Evolutionary conservation across 2,888 invertebrate species (phyloP).

Genomic region (Venusia cambrica): DNA sequence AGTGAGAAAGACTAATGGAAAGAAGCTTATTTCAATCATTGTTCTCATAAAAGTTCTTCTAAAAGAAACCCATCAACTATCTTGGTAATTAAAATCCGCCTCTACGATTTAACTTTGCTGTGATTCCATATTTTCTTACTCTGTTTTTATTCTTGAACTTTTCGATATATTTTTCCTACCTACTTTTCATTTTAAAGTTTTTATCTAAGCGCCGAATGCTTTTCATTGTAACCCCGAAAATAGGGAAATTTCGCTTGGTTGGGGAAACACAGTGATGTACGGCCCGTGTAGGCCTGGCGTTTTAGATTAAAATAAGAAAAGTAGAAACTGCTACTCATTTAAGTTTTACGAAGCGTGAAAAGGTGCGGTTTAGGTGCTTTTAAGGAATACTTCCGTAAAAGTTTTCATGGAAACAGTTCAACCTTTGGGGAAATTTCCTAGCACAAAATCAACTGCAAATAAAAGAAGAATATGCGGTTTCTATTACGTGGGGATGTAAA

Average conservation of each 20-base stretch:
- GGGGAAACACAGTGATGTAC: slow-evolving; percentile 39
- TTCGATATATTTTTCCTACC: too few species aligned
- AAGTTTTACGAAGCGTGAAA: slow-evolving; percentile 38
- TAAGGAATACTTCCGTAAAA: slow-evolving; percentile 25
- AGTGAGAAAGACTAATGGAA: not conserved
- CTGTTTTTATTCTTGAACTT: too few species aligned
- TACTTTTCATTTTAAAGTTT: too few species aligned
- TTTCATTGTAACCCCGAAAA: slow-evolving; percentile 27
- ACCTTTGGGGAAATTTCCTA: too few species aligned
- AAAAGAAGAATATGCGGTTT: too few species aligned
- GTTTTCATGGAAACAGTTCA: slow-evolving; percentile 22
- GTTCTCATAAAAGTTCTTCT: not conserved
- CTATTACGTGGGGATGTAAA: too few species aligned
- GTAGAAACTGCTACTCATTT: slow-evolving; percentile 31
- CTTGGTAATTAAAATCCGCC: slow-evolving; percentile 9
- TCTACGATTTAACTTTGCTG: slow-evolving; percentile 7
- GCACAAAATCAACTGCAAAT: too few species aligned
- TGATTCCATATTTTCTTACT: slow-evolving; percentile 6
- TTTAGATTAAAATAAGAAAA: slow-evolving; percentile 41
- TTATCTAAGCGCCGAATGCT: too few species aligned
- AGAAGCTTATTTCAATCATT: too few species aligned
- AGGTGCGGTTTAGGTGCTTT: slow-evolving; percentile 31
- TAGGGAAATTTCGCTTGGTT: slow-evolving; percentile 33
- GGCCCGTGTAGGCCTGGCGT: slow-evolving; percentile 33
- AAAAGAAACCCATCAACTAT: slow-evolving; percentile 4